Base-by-base conservation (phyloP, 2,113 vertebrate genomes). In the Galeopterus variegatus region DNA sequence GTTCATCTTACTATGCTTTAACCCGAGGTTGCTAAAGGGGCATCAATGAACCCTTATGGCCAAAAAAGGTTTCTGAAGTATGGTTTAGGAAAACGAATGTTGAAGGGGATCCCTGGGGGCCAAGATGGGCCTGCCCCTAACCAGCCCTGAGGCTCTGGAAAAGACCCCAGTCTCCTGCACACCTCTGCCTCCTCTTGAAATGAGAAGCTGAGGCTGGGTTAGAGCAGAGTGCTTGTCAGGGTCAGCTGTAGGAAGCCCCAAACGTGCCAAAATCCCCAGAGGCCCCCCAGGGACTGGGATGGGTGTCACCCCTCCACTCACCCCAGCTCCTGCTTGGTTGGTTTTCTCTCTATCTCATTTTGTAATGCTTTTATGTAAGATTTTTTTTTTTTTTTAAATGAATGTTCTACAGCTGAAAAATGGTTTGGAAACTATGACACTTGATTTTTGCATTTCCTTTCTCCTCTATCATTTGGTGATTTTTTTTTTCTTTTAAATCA, bases 191-290 rank as follows among this genome's bases (percentile, higher is more conserved):
- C 76, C 86, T 12, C 69, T 60, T 58, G n/a, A 77, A 67, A 50
- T 9, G 33, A 58, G 81, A 31, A 2, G 0, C 26, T 21, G 23
- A 6, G 0, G 0, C 36, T 41, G 60, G n/a, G 26, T 11, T 83
- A 86, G 75, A 24, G 85, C 64, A 93, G 95, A 93, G 95, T 90
- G 88, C 90, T 94, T 95, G 90, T 65, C 95, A 94, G 90, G 73
- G 94, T 21, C 75, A 87, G 91, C 0, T 0, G 56, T 58, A 77
- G 77, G 67, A 79, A 90, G 24, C 70, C 93, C 14, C 6, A 28
- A 15, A 23, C 21, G 26, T 56, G 52, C 67, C n/a, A 8, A 62
- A 48, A 36, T 23, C 15, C n/a, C 96, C 94, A 60, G 60, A 23
- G 50, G 52, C 85, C 13, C 76, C 50, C 70, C 83, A 3, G 19